Evolutionary conservation across 2,888 invertebrate species (phyloP), one percentile per base, ranked within the genome.

Genomic region (Drosophila emarginata): DNA sequence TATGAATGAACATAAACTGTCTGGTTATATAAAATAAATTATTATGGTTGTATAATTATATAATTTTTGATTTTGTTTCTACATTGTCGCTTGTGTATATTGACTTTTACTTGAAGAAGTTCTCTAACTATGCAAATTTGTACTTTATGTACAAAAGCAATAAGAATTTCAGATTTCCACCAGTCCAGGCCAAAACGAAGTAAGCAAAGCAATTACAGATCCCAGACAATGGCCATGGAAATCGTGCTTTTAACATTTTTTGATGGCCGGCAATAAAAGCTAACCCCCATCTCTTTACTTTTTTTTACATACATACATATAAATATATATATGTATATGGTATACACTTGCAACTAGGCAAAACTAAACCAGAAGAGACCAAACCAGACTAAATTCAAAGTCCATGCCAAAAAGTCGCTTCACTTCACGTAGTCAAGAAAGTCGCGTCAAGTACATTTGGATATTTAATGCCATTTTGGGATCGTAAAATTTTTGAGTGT

Each of bases 401-500:
- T 50, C 63, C 63, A 28, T 57, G 64, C 21, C 45, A 37, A 15
- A 40, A 70, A 60, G 69, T 61, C 12, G 56, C 60, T 64, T 45
- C 45, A 45, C 18, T 80, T 78, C 78, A 80, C 78, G 82, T 80
- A 80, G 72, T 67, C 67, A 64, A 77, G 68, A 59, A 64, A 72
- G 74, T 72, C 73, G 76, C 72, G 72, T 77, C 78, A 79, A 78
- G 77, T 72, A 81, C 73, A 68, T 74, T 84, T 73, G 78, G 81
- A 81, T 69, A 69, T 80, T 82, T 82, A 82, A 81, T 82, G 84
- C 78, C 72, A 75, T 77, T 81, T 21, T 71, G 67, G 56, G 84
- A 77, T 82, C 82, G 82, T 82, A 82, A 82, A 82, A 75, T 74
- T 81, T 81, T 69, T 77, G 77, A 80, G 81, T 81, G 77, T 82